Conservation (phyloP, 2,113 vertebrate species). For the Alectura lathami region DNA sequence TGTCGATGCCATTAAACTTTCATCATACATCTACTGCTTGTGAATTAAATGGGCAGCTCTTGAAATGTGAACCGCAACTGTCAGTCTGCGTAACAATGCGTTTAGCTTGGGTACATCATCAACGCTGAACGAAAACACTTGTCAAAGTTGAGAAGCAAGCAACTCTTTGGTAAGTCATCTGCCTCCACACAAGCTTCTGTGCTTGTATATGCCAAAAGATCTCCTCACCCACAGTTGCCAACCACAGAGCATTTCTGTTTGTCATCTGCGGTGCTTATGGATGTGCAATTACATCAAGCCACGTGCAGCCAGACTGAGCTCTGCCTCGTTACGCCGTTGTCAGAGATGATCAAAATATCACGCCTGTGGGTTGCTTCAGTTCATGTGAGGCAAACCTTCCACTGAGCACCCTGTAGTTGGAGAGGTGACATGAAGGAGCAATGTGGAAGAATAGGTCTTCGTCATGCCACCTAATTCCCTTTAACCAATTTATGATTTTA, state of each 20-base stretch:
- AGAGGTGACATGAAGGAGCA: rapidly evolving
- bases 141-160: constrained; percentile 22
- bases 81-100: not conserved
- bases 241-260: constrained; percentile 36
- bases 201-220: not conserved
- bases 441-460: rapidly evolving
- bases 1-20: not conserved
- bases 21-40: not conserved
- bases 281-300: not conserved
- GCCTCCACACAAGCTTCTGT: not conserved
- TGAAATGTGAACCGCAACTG: not conserved
- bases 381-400: not conserved
- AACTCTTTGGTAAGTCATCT: constrained; percentile 30
- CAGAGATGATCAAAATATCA: not conserved
- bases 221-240: constrained; percentile 38
- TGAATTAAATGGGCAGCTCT: not conserved
- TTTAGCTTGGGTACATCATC: not conserved
- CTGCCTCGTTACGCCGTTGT: not conserved
- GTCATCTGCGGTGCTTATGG: not conserved
- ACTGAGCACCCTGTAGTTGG: not conserved
- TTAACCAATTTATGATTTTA: not conserved
- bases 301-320: not conserved
- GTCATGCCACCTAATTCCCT: not conserved
- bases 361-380: not conserved
- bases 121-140: not conserved